Base-by-base conservation (phyloP, 2,113 vertebrate genomes). In the Eurystomus gularis region DNA sequence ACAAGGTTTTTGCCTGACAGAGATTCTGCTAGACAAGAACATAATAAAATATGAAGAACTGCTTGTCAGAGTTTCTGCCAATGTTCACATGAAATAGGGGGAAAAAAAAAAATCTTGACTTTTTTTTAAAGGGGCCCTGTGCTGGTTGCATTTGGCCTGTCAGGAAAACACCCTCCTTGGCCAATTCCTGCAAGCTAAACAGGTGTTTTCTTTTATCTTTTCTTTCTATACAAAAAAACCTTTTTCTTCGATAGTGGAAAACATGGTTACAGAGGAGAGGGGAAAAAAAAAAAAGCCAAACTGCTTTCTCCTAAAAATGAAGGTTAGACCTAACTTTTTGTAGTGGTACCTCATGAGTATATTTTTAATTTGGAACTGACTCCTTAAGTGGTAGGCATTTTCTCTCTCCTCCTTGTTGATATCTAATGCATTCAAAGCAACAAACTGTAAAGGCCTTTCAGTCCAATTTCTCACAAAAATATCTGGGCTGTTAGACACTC, bases 1-100 rank as follows among this genome's bases (percentile, higher is more conserved):
- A 99, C 98, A 98, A 98, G 98, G 98, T 98, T 98, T 99, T 99
- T 98, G 99, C 99, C 98, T 99, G 99, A 99, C 98, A 99, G 98
- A 98, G 96, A 98, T 98, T 97, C 98, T 98, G 98, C 98, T 97
- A 99, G 99, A 99, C 98, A 99, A 98, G 98, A 99, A 98, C 98
- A 98, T 98, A 99, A 99, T 99, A 99, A 99, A 99, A 99, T 99
- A 99, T 99, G 98, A 99, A 99, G 98, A 98, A 99, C 98, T 98
- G 98, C 98, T 99, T 99, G 99, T 99, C 99, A 99, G 98, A 98
- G 98, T 98, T 98, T 96, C 98, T 99, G 99, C 98, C 98, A 99
- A 98, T 98, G 98, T 93, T 97, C 94, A 98, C 97, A 98, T 98
- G 98, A 98, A 99, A 98, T 97, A 44, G 42, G 42, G 42, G 42